These are phyloP conservation scores for Tragelaphus eurycerus DNA, from an alignment of 2,797 vertebrate species.

Conservation along the genomic window DNA sequence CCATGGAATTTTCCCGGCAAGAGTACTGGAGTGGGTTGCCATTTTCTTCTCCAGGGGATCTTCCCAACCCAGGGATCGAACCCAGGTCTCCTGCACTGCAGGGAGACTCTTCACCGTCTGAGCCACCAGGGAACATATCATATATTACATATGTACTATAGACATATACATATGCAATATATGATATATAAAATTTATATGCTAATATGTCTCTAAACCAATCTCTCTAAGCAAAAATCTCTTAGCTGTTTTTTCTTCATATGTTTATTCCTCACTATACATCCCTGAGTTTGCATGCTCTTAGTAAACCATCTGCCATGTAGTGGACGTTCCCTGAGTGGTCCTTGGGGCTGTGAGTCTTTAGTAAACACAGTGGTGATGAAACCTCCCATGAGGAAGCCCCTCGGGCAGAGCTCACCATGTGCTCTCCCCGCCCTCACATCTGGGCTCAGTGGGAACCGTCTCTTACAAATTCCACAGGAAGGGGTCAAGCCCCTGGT, in stretches of 20 bases:
- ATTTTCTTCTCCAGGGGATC: no score
- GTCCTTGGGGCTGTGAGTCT: background rate
- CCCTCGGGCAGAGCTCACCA: fast-evolving
- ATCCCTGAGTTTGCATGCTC: background rate
- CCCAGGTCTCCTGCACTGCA: no score
- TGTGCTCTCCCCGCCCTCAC: fast-evolving
- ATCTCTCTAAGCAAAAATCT: background rate
- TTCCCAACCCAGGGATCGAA: no score
- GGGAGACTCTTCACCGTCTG: no score
- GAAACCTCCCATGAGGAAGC: fast-evolving
- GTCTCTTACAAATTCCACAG: fast-evolving
- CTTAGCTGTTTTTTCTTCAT: no score
- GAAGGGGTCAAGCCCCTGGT: background rate
- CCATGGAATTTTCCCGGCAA: no score
- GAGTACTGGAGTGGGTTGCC: no score
- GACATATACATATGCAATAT: background rate
- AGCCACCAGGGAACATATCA: no score
- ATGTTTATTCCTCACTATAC: no score
- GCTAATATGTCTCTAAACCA: background rate
- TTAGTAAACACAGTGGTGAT: background rate
- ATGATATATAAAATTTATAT: background rate
- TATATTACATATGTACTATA: background rate
- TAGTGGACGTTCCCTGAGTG: background rate
- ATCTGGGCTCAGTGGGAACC: background rate
- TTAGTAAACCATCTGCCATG: fast-evolving